These are phyloP conservation scores for Okapia johnstoni DNA, from an alignment of 2,113 vertebrate genomes.

Conservation along the genomic window DNA sequence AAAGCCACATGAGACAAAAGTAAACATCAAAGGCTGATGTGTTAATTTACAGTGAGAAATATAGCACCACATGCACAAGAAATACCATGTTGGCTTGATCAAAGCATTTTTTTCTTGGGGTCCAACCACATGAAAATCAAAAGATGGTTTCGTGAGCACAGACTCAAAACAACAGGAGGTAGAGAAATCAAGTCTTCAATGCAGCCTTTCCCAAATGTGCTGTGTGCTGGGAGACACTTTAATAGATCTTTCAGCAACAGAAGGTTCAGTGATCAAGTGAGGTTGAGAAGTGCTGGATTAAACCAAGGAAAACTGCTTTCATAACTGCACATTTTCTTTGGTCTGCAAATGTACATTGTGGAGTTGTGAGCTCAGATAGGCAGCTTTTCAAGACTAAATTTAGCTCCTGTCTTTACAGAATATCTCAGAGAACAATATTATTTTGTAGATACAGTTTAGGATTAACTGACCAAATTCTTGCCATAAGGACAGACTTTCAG, in stretches of 20 bases:
- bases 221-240: not conserved
- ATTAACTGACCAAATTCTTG: not conserved
- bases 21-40: not conserved
- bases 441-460: not conserved
- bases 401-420: not conserved
- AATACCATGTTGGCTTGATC: not conserved
- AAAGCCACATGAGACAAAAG: not conserved
- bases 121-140: constrained; percentile 33
- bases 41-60: constrained; percentile 37
- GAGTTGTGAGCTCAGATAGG: not conserved
- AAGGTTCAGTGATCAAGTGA: constrained; percentile 7
- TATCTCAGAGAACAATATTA: not conserved
- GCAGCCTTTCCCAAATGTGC: not conserved
- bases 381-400: not conserved
- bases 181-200: constrained; percentile 12
- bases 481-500: not conserved
- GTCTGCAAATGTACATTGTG: not conserved
- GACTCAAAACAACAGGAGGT: not conserved
- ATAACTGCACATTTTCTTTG: not conserved
- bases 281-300: not conserved
- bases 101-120: constrained; percentile 7
- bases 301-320: not conserved
- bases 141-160: not conserved
- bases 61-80: not conserved
- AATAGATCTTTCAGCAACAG: constrained; percentile 14